Evolutionary conservation across 2,888 invertebrate species (phyloP).

Genomic region (Agrotis clavis): DNA sequence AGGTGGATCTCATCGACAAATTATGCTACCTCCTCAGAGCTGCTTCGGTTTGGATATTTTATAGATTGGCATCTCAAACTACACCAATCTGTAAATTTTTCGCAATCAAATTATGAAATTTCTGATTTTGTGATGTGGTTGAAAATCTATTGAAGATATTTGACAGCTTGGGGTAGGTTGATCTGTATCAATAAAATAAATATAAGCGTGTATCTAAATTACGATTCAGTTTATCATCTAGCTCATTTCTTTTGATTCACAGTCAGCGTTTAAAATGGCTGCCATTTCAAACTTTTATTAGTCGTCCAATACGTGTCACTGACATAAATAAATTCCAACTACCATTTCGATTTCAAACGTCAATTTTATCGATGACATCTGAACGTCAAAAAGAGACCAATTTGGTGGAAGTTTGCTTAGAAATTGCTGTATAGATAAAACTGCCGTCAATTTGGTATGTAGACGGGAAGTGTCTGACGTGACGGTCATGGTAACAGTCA

Average conservation of each 20-base stretch:
- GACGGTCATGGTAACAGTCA: slow-evolving; percentile 10
- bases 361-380: slow-evolving; percentile 38
- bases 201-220: too few species aligned
- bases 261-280: slow-evolving; percentile 6
- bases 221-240: slow-evolving; percentile 1
- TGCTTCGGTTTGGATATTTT: too few species aligned
- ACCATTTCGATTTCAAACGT: slow-evolving; percentile 47
- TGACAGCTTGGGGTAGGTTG: too few species aligned
- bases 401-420: slow-evolving; percentile 38
- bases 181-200: too few species aligned
- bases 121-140: too few species aligned
- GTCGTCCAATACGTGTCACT: slow-evolving; percentile 10
- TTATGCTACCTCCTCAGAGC: too few species aligned
- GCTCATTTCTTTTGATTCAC: not conserved
- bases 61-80: too few species aligned
- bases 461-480: slow-evolving; percentile 19
- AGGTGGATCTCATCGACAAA: too few species aligned
- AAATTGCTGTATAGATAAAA: slow-evolving; percentile 35
- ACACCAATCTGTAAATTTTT: too few species aligned
- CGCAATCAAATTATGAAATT: too few species aligned
- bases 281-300: slow-evolving; percentile 29
- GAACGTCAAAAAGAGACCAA: slow-evolving; percentile 31
- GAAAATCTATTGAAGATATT: too few species aligned
- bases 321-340: slow-evolving; percentile 29
- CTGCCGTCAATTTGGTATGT: slow-evolving; percentile 33